Base-by-base conservation (phyloP, 1,140 invertebrate species). In the Drosophila mauritiana region DNA sequence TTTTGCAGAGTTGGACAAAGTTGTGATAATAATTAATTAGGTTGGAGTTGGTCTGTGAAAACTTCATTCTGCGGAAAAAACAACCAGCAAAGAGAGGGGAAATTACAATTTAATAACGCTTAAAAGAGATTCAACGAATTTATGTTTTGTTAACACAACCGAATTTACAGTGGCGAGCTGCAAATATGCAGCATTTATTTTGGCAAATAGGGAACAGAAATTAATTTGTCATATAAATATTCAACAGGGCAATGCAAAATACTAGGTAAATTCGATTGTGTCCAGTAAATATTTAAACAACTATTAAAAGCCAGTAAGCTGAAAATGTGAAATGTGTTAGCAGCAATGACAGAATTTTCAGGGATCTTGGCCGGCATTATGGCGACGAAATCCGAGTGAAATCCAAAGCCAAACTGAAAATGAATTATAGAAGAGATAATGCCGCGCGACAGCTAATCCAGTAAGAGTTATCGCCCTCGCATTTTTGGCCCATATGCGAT, bases 1-100 rank as follows among this genome's bases (percentile, higher is more conserved):
- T 46, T 25, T 42, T 39, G 25, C 8, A 63, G 34, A 67, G 63
- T 63, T 49, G 6, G 1, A 11, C n/a, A 62, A 37, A 67, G 57
- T 67, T 67, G 15, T 20, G 57, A 67, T 54, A 67, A 68, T 69
- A 68, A 68, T 64, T 68, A 68, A 68, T 68, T 65, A 45, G 15
- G 8, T 53, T 52, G 20, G 42, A 67, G 63, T 42, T 63, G 58
- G 1, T 17, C 15, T 6, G 3, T 8, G 3, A 8, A 5, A 57
- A 61, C n/a, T 56, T 56, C 56, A 3, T 42, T 1, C 5, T 27
- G 31, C 34, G 31, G 6, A 36, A 52, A 20, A 48, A 25, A 1
- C 10, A 49, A 6, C 7, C 4, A 3, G 8, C 25, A 15, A 10
- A 27, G 45, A 25, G 6, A n/a, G 2, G 6, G 11, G 15, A 10